These are phyloP conservation scores for Pipa parva DNA, from an alignment of 2,113 vertebrate genomes.

Conservation along the genomic window DNA sequence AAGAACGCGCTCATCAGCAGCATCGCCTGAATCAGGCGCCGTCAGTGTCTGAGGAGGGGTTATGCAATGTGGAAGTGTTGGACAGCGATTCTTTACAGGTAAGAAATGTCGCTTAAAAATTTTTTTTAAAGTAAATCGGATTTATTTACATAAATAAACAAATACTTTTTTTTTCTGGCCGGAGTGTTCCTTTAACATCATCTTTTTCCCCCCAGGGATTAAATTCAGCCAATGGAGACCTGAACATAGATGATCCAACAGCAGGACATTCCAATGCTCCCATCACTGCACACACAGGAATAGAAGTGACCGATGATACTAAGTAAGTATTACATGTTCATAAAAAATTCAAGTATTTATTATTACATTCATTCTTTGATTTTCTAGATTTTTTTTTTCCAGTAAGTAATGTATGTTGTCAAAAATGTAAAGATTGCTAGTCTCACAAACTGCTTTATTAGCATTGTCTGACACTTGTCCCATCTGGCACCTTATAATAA, in stretches of 20 bases:
- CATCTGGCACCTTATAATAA: background rate
- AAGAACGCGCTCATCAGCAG: too few relatives aligned
- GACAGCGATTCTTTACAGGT: too few relatives aligned
- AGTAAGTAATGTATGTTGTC: background rate
- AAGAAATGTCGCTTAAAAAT: too few relatives aligned
- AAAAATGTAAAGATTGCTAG: background rate
- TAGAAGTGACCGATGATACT: conserved; percentile 93
- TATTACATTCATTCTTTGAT: too few relatives aligned
- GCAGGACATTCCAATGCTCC: conserved; percentile 95
- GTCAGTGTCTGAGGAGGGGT: too few relatives aligned
- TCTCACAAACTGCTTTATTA: background rate
- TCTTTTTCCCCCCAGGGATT: conserved; percentile 74
- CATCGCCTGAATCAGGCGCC: too few relatives aligned
- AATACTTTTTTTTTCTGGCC: too few relatives aligned
- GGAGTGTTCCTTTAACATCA: too few relatives aligned
- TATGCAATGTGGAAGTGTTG: too few relatives aligned
- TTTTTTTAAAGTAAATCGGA: too few relatives aligned
- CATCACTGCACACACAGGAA: conserved; percentile 90
- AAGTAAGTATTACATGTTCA: conserved; percentile 74
- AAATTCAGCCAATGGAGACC: conserved; percentile 94
- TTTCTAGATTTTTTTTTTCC: background rate
- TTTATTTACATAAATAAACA: too few relatives aligned
- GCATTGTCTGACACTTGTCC: background rate
- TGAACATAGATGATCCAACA: conserved; percentile 92
- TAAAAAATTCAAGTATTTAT: too few relatives aligned